phyloP scores from a whole-genome alignment of 2,888 invertebrate genomes.

The Eucriotettix oculatus region DNA sequence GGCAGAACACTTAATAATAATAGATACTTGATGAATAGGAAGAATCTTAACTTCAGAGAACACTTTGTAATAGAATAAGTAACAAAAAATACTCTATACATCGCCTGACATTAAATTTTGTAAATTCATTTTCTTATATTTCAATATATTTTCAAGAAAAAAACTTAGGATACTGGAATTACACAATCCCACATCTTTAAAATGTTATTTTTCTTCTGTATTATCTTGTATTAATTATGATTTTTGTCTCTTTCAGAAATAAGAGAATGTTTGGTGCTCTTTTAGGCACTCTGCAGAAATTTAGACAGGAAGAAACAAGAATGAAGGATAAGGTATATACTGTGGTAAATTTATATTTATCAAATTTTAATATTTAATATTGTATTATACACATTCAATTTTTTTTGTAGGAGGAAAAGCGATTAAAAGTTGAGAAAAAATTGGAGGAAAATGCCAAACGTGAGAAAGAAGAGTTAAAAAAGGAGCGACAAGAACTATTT shows the following conservation, averaged over 20 bases:
- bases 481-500: conserved; percentile 71
- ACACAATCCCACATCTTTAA: no score
- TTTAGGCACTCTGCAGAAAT: conserved; percentile 86
- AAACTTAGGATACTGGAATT: no score
- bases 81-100: no score
- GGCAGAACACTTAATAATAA: no score
- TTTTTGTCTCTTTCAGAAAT: conserved; percentile 51
- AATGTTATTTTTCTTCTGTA: no score
- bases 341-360: neutral
- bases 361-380: neutral
- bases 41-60: no score
- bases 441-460: conserved; percentile 79
- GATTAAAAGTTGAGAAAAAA: conserved; percentile 79
- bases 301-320: conserved; percentile 84
- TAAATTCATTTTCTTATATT: no score
- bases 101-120: no score
- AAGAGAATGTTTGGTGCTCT: conserved; percentile 91
- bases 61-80: no score
- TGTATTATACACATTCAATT: neutral
- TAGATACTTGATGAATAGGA: no score
- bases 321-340: conserved; percentile 57
- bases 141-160: no score
- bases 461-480: conserved; percentile 70
- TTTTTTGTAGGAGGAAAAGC: conserved; percentile 50
- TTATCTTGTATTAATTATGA: no score